Evolutionary conservation across 2,888 invertebrate species (phyloP), one percentile per base, ranked within the genome.

Genomic region (Torymus texanus): DNA sequence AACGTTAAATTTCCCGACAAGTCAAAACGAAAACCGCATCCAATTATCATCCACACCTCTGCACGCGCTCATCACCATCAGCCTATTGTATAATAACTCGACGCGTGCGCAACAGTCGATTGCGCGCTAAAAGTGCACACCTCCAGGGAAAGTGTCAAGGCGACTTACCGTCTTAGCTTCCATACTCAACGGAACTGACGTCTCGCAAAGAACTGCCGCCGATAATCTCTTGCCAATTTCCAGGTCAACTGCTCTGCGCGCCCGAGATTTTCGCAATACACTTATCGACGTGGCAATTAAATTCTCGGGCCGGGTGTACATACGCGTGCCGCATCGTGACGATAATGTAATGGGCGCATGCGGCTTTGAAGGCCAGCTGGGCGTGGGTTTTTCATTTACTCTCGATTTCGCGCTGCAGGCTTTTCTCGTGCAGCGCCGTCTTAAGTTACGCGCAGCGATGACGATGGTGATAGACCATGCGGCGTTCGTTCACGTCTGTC

Each of bases 231-330:
- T 73, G 62, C 55, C 72, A 29, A 70, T 75, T 76, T 76, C 70
- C 76, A 76, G 76, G 76, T 76, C 76, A 76, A 12, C 62, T 8
- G 41, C 41, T 5, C 8, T 41, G 41, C 14, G 61, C 53, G 13
- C 68, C 16, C 1, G 63, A 41, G 41, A 67, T 75, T 76, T 70
- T 76, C 70, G 76, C 70, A 76, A 76, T 75, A 21, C 21, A 21
- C 41, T 8, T 41, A 41, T 41, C 41, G 41, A 8, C 41, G 55
- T 16, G 73, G 21, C 12, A 73, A 63, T 62, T 63, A 65, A 50
- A 18, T 62, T 51, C 14, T 55, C 68, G 55, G 41, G 41, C 41
- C 41, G 41, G 5, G 41, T 41, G 41, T 41, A 41, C 8, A 41
- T 8, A 8, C 41, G 41, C 41, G 41, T 41, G 41, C 41, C 41